phyloP scores from a whole-genome alignment of 2,113 vertebrate species.

The Ictalurus punctatus region DNA sequence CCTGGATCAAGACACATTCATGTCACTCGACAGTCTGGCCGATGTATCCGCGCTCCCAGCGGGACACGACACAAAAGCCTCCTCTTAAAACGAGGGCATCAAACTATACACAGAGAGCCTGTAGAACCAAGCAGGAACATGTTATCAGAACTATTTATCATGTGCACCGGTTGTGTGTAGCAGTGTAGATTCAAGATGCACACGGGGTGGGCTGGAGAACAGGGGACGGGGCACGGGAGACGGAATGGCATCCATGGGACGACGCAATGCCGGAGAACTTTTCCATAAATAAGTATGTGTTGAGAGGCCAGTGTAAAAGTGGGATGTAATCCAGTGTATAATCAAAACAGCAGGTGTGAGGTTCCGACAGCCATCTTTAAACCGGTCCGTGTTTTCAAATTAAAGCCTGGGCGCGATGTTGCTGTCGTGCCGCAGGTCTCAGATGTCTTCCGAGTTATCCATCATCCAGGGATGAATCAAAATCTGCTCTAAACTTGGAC shows the following conservation, averaged over 20 bases:
- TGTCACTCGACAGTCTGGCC: constrained; percentile 7
- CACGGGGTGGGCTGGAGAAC: constrained; percentile 3
- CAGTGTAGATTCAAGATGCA: neutral
- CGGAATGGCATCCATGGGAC: neutral
- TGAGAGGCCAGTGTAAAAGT: constrained; percentile 24
- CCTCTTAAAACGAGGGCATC: constrained; percentile 56
- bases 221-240: constrained; percentile 8
- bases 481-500: constrained; percentile 80
- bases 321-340: constrained; percentile 40
- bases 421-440: constrained; percentile 54
- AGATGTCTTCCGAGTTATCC: constrained; percentile 53
- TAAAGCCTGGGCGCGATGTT: constrained; percentile 57
- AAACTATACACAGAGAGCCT: constrained; percentile 46
- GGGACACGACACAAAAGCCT: constrained; percentile 32
- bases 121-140: constrained; percentile 59
- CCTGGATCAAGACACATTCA: neutral
- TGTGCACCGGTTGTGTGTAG: neutral
- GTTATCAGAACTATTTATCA: neutral
- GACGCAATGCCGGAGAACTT: neutral
- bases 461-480: constrained; percentile 83
- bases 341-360: constrained; percentile 25
- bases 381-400: constrained; percentile 16
- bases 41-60: neutral
- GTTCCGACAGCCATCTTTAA: constrained; percentile 18
- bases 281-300: constrained; percentile 33